Conservation (phyloP, 2,888 invertebrate genomes). For the Lithophane semibrunnea region DNA sequence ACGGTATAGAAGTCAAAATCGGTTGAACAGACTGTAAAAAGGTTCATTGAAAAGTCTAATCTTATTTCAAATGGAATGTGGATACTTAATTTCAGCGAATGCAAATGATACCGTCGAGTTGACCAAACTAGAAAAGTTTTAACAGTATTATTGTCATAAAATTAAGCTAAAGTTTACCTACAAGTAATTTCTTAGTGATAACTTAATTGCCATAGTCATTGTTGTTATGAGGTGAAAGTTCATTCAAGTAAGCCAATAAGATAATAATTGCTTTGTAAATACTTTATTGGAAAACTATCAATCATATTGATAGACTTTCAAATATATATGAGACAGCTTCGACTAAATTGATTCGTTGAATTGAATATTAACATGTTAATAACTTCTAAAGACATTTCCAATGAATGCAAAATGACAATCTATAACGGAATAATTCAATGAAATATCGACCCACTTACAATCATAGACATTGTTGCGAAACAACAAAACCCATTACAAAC, state of each 20-base stretch:
- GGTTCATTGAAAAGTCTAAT: too few species aligned
- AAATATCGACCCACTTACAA: neutral
- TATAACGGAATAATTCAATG: slow-evolving; percentile 20
- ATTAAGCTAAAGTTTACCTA: slow-evolving; percentile 9
- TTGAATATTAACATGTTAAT: slow-evolving; percentile 14
- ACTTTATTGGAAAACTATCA: slow-evolving; percentile 35
- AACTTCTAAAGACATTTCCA: slow-evolving; percentile 7
- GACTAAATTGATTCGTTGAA: slow-evolving; percentile 9
- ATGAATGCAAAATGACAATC: slow-evolving; percentile 16
- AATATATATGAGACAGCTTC: slow-evolving; percentile 20
- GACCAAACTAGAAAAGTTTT: too few species aligned
- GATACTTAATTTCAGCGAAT: too few species aligned
- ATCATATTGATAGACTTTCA: slow-evolving; percentile 12
- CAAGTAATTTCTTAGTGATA: slow-evolving; percentile 5
- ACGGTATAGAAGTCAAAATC: too few species aligned
- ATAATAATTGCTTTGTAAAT: slow-evolving; percentile 29
- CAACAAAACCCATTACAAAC: slow-evolving; percentile 6
- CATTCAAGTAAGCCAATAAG: slow-evolving; percentile 20
- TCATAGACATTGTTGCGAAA: neutral
- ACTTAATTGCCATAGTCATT: neutral
- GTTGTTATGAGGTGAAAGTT: slow-evolving; percentile 29
- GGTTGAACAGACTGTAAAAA: too few species aligned
- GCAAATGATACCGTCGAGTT: too few species aligned
- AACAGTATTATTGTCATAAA: too few species aligned
- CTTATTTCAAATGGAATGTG: too few species aligned